A percentile compares a stretch with the other conserved stretches of the same genome.
These are phyloP conservation scores for Ammodytes dubius DNA, from an alignment of 2,113 vertebrate species.

Conservation along the genomic window DNA sequence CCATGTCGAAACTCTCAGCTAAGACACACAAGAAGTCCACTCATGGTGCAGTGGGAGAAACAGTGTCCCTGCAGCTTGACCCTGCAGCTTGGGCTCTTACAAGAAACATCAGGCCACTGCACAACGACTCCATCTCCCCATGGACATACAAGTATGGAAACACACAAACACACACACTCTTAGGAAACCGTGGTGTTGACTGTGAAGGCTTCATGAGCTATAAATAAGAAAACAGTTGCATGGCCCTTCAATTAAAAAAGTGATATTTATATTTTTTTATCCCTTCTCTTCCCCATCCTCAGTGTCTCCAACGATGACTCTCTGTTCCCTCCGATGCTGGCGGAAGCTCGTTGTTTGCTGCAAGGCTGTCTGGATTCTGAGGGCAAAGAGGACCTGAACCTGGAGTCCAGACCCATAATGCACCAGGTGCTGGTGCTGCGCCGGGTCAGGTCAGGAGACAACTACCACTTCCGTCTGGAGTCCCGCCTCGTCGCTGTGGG, in stretches of 20 bases:
- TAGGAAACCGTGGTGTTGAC: not conserved
- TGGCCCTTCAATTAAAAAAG: no score
- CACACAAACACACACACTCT: not conserved
- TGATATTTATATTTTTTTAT: not conserved
- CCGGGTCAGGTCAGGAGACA: constrained; percentile 70
- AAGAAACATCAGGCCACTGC: constrained; percentile 41
- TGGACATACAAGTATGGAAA: constrained; percentile 81
- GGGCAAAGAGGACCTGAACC: constrained; percentile 81
- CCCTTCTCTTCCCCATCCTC: constrained; percentile 2
- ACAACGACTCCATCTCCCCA: constrained; percentile 82
- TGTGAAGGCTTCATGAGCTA: not conserved
- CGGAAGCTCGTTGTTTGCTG: constrained; percentile 86
- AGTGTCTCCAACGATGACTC: constrained; percentile 44
- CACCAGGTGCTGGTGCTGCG: constrained; percentile 89
- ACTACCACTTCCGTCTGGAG: constrained; percentile 86
- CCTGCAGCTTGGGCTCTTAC: not conserved
- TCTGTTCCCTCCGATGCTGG: constrained; percentile 73
- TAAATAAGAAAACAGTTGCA: not conserved
- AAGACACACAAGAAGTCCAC: not conserved
- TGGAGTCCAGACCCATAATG: constrained; percentile 88
- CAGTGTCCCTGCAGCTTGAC: constrained; percentile 73
- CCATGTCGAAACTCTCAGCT: not conserved
- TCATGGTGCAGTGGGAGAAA: not conserved
- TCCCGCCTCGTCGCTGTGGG: constrained; percentile 87
- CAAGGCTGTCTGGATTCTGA: constrained; percentile 76